A percentile compares a stretch with the other conserved stretches of the same genome.
phyloP scores from a whole-genome alignment of 2,888 invertebrate genomes.

The Drosophila kokeensis region DNA sequence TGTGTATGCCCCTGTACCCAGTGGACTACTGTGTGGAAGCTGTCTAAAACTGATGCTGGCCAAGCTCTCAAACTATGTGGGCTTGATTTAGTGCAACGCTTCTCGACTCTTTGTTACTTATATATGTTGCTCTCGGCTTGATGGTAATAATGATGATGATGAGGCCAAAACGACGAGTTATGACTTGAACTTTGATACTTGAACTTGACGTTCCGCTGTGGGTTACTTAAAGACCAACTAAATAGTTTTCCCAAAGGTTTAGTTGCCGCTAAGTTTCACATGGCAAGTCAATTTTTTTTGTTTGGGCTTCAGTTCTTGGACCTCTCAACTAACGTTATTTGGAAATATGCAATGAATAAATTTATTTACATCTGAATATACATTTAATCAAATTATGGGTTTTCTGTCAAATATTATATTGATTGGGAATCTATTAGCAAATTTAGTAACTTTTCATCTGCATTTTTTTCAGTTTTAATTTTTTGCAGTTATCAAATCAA shows the following conservation, averaged over 20 bases:
- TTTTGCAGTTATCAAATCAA: not conserved
- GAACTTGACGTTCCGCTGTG: slow-evolving; percentile 37
- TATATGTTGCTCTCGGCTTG: slow-evolving; percentile 26
- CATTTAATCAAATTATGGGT: not conserved
- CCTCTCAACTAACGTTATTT: not conserved
- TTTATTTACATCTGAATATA: not conserved
- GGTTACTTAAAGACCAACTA: slow-evolving; percentile 29
- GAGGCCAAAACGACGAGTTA: slow-evolving; percentile 42
- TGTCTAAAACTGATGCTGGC: slow-evolving; percentile 65
- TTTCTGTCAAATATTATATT: not conserved
- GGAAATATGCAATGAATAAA: not conserved
- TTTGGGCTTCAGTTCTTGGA: not conserved
- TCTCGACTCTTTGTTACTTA: slow-evolving; percentile 45
- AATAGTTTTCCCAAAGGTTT: slow-evolving; percentile 18
- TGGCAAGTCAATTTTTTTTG: not conserved
- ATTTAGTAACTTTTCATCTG: not conserved
- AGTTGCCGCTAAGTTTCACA: slow-evolving; percentile 2
- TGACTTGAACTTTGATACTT: slow-evolving; percentile 60
- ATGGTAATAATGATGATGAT: slow-evolving; percentile 43
- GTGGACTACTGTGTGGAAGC: slow-evolving; percentile 68
- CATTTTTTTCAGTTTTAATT: not conserved
- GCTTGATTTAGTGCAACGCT: slow-evolving; percentile 73
- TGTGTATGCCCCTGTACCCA: not conserved
- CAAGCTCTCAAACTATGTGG: slow-evolving; percentile 58
- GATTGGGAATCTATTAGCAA: not conserved